Conservation (phyloP, 2,888 invertebrate species). For the Phengaris alcon region DNA sequence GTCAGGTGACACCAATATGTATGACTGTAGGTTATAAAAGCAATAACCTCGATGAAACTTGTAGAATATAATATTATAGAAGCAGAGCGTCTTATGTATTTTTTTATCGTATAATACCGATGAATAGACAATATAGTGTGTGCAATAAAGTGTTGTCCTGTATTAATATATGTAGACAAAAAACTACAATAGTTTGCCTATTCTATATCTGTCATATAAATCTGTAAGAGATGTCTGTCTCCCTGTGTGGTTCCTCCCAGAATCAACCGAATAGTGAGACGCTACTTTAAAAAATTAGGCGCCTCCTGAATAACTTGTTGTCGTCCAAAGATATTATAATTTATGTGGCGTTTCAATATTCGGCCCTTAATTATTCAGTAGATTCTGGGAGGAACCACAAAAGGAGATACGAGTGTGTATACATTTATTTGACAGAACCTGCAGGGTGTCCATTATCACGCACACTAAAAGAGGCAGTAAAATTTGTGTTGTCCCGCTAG, state of each 20-base stretch:
- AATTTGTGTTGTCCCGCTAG: neutral
- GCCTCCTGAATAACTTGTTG: too few relatives aligned
- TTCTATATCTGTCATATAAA: too few relatives aligned
- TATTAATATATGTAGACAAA: too few relatives aligned
- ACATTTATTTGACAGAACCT: neutral
- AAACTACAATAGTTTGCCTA: too few relatives aligned
- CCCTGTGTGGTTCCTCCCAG: too few relatives aligned
- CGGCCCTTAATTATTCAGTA: neutral
- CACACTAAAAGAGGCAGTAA: slow-evolving; percentile 16
- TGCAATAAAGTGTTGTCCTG: neutral
- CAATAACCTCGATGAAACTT: neutral
- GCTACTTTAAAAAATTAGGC: too few relatives aligned
- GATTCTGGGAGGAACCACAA: neutral
- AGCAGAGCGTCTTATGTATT: neutral
- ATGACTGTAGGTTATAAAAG: neutral
- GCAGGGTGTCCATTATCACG: neutral
- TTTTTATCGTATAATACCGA: neutral
- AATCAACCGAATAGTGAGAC: too few relatives aligned
- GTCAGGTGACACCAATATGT: neutral
- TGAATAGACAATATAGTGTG: neutral
- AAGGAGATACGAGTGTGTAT: neutral
- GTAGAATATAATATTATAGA: neutral
- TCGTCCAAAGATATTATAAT: too few relatives aligned
- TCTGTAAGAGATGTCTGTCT: too few relatives aligned
- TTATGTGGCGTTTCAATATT: too few relatives aligned